Evolutionary conservation across 2,888 invertebrate species (phyloP), one percentile per base, ranked within the genome.

Genomic region (Pseudoips prasinana): DNA sequence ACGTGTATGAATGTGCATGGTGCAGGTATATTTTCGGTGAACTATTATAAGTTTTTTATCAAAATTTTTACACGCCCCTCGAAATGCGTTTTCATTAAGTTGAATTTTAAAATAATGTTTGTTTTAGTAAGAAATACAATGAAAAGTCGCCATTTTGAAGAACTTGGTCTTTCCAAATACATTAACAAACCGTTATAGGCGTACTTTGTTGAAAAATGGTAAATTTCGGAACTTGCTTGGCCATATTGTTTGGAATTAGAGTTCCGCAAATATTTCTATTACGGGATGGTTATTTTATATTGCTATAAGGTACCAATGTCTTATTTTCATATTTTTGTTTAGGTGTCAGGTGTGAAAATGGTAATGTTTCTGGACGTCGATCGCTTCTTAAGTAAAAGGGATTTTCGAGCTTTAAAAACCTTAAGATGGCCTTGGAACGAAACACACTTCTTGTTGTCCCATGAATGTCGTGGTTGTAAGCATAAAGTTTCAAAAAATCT

Each of bases 281-380:
- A 14, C 14, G 3, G 14, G 14, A 14, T 5, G 14, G 14, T 5
- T 14, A 14, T 14, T 14, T 14, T 14, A 14, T 14, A 14, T 14
- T 14, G 14, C 14, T 14, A 14, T 14, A 3, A 14, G 14, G 14
- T 14, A 14, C 14, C 14, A 3, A 5, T 14, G 14, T 14, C 14
- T 14, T 14, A 5, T n/a, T n/a, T n/a, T n/a, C n/a, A n/a, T n/a
- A n/a, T n/a, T 2, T 14, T 2, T 14, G 14, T 14, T 14, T 14
- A 14, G 14, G 24, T 24, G 9, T 20, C 28, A 20, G 20, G 19
- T 10, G 7, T 28, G 20, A 28, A 28, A 28, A 28, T 28, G 20
- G 20, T 28, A n/a, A 10, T 28, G 28, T 28, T 28, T 28, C n/a
- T 19, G 19, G 28, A 28, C 28, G 28, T 28, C 28, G 28, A 28